Base-by-base conservation (phyloP, 2,888 invertebrate species). In the Zygothrica quintamaculata region DNA sequence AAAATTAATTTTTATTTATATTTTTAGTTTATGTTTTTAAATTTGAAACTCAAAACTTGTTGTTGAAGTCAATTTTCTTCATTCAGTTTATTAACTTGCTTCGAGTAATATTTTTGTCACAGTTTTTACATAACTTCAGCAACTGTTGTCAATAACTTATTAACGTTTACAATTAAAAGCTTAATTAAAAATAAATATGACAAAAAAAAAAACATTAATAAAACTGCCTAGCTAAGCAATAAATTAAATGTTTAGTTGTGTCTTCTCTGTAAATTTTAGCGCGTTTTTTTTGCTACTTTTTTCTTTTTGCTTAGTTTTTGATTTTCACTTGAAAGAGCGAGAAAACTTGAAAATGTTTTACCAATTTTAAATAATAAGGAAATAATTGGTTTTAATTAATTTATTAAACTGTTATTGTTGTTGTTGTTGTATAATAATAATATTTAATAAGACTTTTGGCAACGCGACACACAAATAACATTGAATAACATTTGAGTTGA, bases 161-260 rank as follows among this genome's bases (percentile, higher is more conserved):
- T 26, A 33, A 12, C 31, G 16, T 33, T 34, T 13, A 18, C 33
- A 47, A 48, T 33, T 26, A 18, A 3, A 12, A 29, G 39, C 6
- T 7, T n/a, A 15, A 7, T 29, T 3, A 15, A 36, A 42, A 7
- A 36, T 7, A 37, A 46, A 22, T 15, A 13, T 22, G 5, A n/a
- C n/a, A n/a, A n/a, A n/a, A n/a, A n/a, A n/a, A n/a, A n/a, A n/a
- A n/a, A n/a, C n/a, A n/a, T n/a, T 22, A 22, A 22, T 16, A 37
- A 53, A 65, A 46, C 34, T 61, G 61, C 66, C 36, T 12, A 33
- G 37, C 44, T 46, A 29, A 39, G 26, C 53, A 66, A 36, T 53
- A 31, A 53, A 48, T 60, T 33, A 37, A n/a, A 12, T 22, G 34
- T 22, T 53, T 26, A 18, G 25, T 9, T 51, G 22, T 61, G 12